Conservation (phyloP, 2,797 vertebrate species). For the Euthynnus affinis region DNA sequence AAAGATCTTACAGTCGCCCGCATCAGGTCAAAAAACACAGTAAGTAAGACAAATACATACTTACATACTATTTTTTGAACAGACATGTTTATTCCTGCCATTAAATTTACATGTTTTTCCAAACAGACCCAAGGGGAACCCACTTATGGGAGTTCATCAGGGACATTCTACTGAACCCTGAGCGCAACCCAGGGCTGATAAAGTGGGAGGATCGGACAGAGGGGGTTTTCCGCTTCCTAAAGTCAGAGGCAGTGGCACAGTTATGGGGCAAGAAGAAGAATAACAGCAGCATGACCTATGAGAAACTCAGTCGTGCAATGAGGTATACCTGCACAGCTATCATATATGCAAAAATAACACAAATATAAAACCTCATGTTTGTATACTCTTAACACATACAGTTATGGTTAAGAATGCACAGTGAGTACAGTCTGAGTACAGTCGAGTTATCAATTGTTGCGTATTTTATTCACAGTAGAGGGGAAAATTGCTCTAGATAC, state of each 20-base stretch:
- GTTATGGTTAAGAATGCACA: too few relatives aligned
- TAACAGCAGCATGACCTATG: slow-evolving; percentile 99
- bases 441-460: background rate
- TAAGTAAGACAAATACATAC: slow-evolving; percentile 81
- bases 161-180: slow-evolving; percentile 96
- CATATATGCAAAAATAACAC: background rate
- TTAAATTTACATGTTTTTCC: background rate
- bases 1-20: slow-evolving; percentile 87
- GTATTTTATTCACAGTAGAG: too few relatives aligned
- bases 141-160: slow-evolving; percentile 99
- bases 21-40: slow-evolving; percentile 94
- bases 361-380: slow-evolving; percentile 1
- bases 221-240: slow-evolving; percentile 96
- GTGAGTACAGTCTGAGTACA: too few relatives aligned
- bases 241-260: slow-evolving; percentile 98
- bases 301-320: slow-evolving; percentile 99
- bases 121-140: slow-evolving; percentile 92
- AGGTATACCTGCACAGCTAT: slow-evolving; percentile 82
- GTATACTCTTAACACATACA: background rate
- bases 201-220: slow-evolving; percentile 98
- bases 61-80: background rate
- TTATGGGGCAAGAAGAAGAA: slow-evolving; percentile 99
- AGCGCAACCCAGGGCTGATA: slow-evolving; percentile 96
- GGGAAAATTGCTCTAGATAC: background rate
- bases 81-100: background rate